Evolutionary conservation across 2,888 invertebrate species (phyloP).

Genomic region (Tolmerus cingulatus): DNA sequence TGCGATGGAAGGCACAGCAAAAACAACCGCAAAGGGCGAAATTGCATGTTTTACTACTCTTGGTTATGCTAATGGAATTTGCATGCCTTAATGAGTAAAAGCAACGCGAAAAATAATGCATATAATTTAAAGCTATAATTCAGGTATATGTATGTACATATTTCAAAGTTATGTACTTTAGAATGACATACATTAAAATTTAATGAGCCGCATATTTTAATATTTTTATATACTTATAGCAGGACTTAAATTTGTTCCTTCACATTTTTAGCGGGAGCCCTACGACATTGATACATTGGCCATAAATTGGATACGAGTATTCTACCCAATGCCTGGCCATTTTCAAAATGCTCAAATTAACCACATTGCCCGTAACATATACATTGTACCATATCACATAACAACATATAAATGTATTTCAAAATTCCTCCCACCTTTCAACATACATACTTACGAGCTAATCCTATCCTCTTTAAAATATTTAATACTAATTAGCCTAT

Average conservation of each 20-base stretch:
- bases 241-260: too few species aligned
- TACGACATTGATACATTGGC: too few species aligned
- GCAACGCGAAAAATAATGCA: background rate
- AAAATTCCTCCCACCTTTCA: background rate
- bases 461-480: background rate
- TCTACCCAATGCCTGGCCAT: too few species aligned
- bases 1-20: background rate
- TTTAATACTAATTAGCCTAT: background rate
- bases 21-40: background rate
- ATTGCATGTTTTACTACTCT: background rate
- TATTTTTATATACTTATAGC: too few species aligned
- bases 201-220: too few species aligned
- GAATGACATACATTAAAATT: too few species aligned
- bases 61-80: constrained; percentile 4
- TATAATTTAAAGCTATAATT: background rate
- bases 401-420: too few species aligned
- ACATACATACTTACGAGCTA: background rate
- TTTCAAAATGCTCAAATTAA: too few species aligned
- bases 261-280: too few species aligned
- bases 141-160: background rate
- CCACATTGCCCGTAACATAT: too few species aligned
- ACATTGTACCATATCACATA: too few species aligned
- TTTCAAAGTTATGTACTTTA: background rate
- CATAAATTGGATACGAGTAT: too few species aligned
- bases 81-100: background rate